Percentiles rank a stretch among this genome's conserved stretches.
phyloP scores from a whole-genome alignment of 1,140 invertebrate species.

The Periplaneta americana region DNA sequence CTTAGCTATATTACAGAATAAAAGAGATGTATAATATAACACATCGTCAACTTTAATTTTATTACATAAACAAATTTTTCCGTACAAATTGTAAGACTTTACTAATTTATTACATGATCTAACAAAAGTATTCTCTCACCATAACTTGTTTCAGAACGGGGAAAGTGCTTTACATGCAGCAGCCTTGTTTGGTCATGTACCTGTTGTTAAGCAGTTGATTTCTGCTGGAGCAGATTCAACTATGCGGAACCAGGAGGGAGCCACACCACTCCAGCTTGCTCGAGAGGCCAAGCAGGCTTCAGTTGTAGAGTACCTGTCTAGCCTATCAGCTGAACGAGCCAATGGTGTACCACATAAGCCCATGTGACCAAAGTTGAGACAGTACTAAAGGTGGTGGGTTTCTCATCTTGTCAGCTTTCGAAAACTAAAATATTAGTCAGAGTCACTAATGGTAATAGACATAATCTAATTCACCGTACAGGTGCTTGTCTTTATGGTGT shows the following conservation, averaged over 20 bases:
- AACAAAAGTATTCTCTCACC: too few species aligned
- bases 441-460: not conserved
- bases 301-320: slow-evolving; percentile 49
- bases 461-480: not conserved
- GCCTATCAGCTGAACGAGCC: not conserved
- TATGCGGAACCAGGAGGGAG: slow-evolving; percentile 62
- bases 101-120: too few species aligned
- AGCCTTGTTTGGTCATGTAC: slow-evolving; percentile 78
- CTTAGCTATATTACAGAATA: too few species aligned
- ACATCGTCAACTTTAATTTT: too few species aligned
- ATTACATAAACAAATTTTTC: too few species aligned
- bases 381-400: not conserved
- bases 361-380: not conserved
- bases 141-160: slow-evolving; percentile 66
- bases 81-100: too few species aligned
- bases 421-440: not conserved
- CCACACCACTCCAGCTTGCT: slow-evolving; percentile 60
- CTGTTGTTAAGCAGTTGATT: slow-evolving; percentile 71
- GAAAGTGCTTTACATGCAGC: slow-evolving; percentile 86
- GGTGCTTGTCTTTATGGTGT: not conserved
- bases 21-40: too few species aligned
- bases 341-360: not conserved
- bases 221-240: slow-evolving; percentile 61
- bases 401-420: not conserved
- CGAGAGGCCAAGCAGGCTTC: slow-evolving; percentile 43